Evolutionary conservation across 1,140 invertebrate genomes (phyloP).

Genomic region (Epicauta chinensis): DNA sequence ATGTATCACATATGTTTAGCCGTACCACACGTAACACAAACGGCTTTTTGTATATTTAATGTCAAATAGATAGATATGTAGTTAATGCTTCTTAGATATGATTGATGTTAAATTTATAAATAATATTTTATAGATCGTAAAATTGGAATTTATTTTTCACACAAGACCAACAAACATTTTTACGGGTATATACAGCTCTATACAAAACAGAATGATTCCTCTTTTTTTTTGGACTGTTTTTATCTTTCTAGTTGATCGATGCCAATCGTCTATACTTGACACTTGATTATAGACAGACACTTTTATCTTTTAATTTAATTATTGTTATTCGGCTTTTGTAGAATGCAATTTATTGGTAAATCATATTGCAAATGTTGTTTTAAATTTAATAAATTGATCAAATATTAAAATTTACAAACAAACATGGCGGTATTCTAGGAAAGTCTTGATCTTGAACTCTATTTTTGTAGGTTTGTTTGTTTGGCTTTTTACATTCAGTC

Average conservation of each 20-base stretch:
- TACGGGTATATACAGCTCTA: background rate
- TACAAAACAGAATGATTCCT: too few relatives aligned
- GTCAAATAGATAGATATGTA: background rate
- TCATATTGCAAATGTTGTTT: too few relatives aligned
- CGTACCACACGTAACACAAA: background rate
- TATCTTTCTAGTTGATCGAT: conserved; percentile 27
- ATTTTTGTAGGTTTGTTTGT: too few relatives aligned
- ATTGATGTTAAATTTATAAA: conserved; percentile 21
- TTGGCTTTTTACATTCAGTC: too few relatives aligned
- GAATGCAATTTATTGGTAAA: too few relatives aligned
- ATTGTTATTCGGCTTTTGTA: too few relatives aligned
- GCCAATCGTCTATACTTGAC: conserved; percentile 20
- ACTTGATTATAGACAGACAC: conserved; percentile 14
- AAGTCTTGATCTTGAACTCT: too few relatives aligned
- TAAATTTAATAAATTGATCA: too few relatives aligned
- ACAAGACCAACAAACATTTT: conserved; percentile 24
- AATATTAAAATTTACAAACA: too few relatives aligned
- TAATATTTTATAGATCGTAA: conserved; percentile 28
- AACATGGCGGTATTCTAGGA: too few relatives aligned
- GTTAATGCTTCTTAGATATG: background rate
- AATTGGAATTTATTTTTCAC: conserved; percentile 25
- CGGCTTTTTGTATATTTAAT: background rate
- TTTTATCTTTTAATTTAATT: conserved; percentile 1
- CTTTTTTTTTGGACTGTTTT: too few relatives aligned
- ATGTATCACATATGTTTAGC: background rate